Conservation (phyloP, 2,113 vertebrate species). For the Amazona guildingii region DNA sequence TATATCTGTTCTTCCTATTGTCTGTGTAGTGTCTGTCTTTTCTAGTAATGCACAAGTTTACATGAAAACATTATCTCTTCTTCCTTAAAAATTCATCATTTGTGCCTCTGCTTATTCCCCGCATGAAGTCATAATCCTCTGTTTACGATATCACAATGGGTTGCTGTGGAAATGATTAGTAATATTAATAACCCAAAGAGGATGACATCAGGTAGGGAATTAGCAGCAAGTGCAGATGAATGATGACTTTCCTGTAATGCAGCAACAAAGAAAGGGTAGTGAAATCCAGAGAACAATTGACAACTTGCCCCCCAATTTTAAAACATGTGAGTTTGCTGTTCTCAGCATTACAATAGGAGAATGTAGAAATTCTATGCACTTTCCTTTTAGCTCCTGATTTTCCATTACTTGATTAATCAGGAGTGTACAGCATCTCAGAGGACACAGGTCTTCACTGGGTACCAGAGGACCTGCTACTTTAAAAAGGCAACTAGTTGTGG, state of each 20-base stretch:
- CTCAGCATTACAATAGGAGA: not conserved
- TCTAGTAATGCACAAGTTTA: not conserved
- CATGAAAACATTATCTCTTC: not conserved
- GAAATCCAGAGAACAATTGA: not conserved
- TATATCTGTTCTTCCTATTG: not conserved
- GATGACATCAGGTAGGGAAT: constrained; percentile 61
- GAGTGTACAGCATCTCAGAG: not conserved
- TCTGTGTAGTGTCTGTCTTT: not conserved
- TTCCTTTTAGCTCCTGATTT: not conserved
- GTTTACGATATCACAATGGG: constrained; percentile 47
- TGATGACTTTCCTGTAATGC: not conserved
- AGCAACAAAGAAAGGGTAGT: not conserved
- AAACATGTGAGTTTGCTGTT: not conserved
- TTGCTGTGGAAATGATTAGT: constrained; percentile 59
- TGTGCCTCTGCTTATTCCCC: constrained; percentile 57
- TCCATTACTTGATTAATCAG: not conserved
- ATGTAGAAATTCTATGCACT: not conserved
- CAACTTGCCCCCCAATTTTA: not conserved
- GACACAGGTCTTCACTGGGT: not conserved
- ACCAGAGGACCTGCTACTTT: not conserved
- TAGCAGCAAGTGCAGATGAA: constrained; percentile 30
- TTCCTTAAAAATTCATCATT: constrained; percentile 28
- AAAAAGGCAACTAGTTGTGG: not conserved
- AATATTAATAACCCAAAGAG: constrained; percentile 47
- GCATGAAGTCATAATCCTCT: constrained; percentile 55